Evolutionary conservation across 2,888 invertebrate species (phyloP).

Genomic region (Phaonia tiefii): DNA sequence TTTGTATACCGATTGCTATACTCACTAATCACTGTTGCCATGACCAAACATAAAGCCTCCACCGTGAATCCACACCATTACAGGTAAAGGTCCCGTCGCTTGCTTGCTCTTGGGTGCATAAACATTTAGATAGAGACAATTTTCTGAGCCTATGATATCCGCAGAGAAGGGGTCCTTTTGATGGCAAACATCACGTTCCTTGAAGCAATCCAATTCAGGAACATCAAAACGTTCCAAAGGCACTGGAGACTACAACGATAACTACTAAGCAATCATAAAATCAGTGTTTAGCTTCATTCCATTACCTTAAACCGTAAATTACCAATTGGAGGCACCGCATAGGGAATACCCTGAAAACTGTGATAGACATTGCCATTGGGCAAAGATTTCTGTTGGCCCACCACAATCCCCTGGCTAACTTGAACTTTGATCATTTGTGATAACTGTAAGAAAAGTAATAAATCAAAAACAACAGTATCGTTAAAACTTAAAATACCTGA

Average conservation of each 20-base stretch:
- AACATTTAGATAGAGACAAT: slow-evolving; percentile 78
- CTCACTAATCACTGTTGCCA: slow-evolving; percentile 76
- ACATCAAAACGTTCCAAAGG: slow-evolving; percentile 74
- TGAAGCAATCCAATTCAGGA: slow-evolving; percentile 75
- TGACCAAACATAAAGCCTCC: slow-evolving; percentile 77
- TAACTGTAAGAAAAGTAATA: slow-evolving; percentile 37
- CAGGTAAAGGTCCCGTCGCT: slow-evolving; percentile 71
- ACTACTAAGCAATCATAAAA: neutral
- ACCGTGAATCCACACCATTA: slow-evolving; percentile 80
- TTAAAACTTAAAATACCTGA: neutral
- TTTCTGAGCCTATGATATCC: slow-evolving; percentile 75
- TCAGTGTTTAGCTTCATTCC: neutral
- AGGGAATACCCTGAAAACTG: slow-evolving; percentile 83
- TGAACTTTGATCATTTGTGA: slow-evolving; percentile 72
- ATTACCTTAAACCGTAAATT: slow-evolving; percentile 78
- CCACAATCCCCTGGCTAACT: slow-evolving; percentile 81
- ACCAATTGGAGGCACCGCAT: slow-evolving; percentile 83
- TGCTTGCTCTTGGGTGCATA: slow-evolving; percentile 75
- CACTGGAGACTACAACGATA: slow-evolving; percentile 74
- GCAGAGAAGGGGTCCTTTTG: slow-evolving; percentile 74
- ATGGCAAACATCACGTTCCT: slow-evolving; percentile 74
- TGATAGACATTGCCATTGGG: slow-evolving; percentile 80
- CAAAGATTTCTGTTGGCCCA: slow-evolving; percentile 80
- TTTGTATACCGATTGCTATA: too few relatives aligned
- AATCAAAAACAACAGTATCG: neutral